phyloP scores from a whole-genome alignment of 23 tunicate species.

The Botrylloides violaceus region DNA sequence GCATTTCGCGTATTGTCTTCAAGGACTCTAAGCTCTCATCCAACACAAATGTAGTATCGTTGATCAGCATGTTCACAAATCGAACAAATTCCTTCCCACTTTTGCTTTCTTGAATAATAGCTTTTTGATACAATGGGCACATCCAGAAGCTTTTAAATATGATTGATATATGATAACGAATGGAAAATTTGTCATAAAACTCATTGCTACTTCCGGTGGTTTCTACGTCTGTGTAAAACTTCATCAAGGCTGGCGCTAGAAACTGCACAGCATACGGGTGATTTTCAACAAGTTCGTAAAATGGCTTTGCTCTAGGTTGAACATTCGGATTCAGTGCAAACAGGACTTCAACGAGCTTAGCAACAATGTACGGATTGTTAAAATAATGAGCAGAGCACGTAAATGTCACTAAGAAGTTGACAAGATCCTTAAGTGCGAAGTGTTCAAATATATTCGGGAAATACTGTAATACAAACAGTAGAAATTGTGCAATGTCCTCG shows the following conservation, averaged over 20 bases:
- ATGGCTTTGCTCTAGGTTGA: constrained; percentile 37
- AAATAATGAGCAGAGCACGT: constrained; percentile 69
- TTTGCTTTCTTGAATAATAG: constrained; percentile 43
- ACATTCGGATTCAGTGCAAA: constrained; percentile 45
- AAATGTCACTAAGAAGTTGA: constrained; percentile 41
- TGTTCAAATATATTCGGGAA: constrained; percentile 43
- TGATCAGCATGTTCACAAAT: constrained; percentile 89
- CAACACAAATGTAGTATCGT: constrained; percentile 85
- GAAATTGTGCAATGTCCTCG: constrained; percentile 80
- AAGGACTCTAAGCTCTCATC: constrained; percentile 82
- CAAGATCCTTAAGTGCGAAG: constrained; percentile 21
- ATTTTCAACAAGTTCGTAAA: constrained; percentile 54
- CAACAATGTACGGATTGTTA: constrained; percentile 85
- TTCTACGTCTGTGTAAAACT: constrained; percentile 91
- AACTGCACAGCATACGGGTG: constrained; percentile 51
- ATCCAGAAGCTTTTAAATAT: constrained; percentile 74
- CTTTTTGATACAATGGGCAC: constrained; percentile 67
- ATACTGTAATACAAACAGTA: constrained; percentile 52
- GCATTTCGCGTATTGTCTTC: constrained; percentile 81
- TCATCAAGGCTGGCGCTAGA: constrained; percentile 80
- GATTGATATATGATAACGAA: constrained; percentile 79
- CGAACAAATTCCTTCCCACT: constrained; percentile 76
- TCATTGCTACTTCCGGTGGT: constrained; percentile 88
- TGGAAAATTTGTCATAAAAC: constrained; percentile 94
- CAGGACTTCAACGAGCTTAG: constrained; percentile 74